Conservation (phyloP, 64 coral and sea anemone species). For the Pocillopora verrucosa region DNA sequence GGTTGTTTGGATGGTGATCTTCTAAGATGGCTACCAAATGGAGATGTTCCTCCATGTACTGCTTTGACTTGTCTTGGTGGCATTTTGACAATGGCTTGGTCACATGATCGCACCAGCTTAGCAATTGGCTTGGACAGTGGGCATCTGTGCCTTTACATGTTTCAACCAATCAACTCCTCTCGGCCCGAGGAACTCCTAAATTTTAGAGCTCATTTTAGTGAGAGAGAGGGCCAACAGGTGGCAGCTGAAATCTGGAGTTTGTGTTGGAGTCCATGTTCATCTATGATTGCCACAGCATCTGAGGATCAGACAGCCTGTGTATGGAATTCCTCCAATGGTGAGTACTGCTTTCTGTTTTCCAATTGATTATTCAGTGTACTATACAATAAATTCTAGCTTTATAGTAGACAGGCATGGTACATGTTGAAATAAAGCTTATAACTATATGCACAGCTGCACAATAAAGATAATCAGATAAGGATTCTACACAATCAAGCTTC, state of each 20-base stretch:
- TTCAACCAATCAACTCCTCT: slow-evolving; percentile 8
- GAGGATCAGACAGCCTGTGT: slow-evolving; percentile 89
- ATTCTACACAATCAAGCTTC: too few relatives aligned
- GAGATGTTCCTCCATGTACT: background rate
- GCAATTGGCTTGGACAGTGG: slow-evolving; percentile 88
- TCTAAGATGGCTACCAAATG: slow-evolving; percentile 61
- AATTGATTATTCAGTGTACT: background rate
- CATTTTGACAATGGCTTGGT: slow-evolving; percentile 76
- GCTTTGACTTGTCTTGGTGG: slow-evolving; percentile 60
- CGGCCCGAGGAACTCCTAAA: slow-evolving; percentile 59
- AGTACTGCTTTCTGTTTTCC: background rate
- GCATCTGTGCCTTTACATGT: slow-evolving; percentile 61
- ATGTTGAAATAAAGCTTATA: too few relatives aligned
- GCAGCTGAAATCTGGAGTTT: slow-evolving; percentile 88
- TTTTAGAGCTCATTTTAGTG: slow-evolving; percentile 63
- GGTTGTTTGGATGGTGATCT: slow-evolving; percentile 75
- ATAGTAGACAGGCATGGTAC: too few relatives aligned
- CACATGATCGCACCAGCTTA: slow-evolving; percentile 49
- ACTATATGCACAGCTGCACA: too few relatives aligned
- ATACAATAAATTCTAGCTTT: background rate
- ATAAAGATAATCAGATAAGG: too few relatives aligned
- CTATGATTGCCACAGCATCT: slow-evolving; percentile 88
- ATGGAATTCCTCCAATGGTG: slow-evolving; percentile 74
- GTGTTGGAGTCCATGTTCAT: slow-evolving; percentile 90
- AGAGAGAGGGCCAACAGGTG: slow-evolving; percentile 7